Percentiles rank a stretch among this genome's conserved stretches.
These are phyloP conservation scores for Myopa testacea DNA, from an alignment of 2,888 invertebrate species.

Conservation along the genomic window DNA sequence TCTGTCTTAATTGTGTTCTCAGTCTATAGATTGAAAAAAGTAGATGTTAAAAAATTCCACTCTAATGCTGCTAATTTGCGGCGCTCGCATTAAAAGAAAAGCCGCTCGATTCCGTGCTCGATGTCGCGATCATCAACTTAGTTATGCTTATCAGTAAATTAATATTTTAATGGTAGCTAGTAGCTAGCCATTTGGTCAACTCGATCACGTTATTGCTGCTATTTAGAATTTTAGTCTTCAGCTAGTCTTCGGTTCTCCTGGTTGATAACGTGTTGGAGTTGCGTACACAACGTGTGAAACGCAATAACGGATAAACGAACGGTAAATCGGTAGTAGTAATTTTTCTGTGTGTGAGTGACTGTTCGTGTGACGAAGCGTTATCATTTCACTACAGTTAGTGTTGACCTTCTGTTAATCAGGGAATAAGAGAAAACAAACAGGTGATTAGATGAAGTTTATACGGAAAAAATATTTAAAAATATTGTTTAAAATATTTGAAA, in stretches of 20 bases:
- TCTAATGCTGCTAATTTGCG: background rate
- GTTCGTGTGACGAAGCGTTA: background rate
- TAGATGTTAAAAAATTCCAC: background rate
- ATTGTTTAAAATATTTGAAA: too few species aligned
- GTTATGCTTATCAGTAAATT: constrained; percentile 23
- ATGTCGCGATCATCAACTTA: constrained; percentile 4
- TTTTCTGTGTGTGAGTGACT: background rate
- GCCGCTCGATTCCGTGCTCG: background rate
- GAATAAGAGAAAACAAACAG: background rate
- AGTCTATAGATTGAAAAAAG: background rate
- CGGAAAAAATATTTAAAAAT: too few species aligned
- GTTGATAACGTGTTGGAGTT: constrained; percentile 4
- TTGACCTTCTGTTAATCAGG: background rate
- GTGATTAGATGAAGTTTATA: too few species aligned
- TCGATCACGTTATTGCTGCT: background rate
- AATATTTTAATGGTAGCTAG: background rate
- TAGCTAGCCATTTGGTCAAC: constrained; percentile 1
- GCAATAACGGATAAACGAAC: background rate
- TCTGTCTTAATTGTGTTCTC: background rate
- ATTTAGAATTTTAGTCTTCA: constrained; percentile 19
- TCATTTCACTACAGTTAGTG: background rate
- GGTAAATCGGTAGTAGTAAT: background rate
- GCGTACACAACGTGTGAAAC: background rate
- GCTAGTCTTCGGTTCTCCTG: background rate
- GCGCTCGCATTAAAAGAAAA: background rate